Base-by-base conservation (phyloP, 2,888 invertebrate species). In the Proisotoma minuta region DNA sequence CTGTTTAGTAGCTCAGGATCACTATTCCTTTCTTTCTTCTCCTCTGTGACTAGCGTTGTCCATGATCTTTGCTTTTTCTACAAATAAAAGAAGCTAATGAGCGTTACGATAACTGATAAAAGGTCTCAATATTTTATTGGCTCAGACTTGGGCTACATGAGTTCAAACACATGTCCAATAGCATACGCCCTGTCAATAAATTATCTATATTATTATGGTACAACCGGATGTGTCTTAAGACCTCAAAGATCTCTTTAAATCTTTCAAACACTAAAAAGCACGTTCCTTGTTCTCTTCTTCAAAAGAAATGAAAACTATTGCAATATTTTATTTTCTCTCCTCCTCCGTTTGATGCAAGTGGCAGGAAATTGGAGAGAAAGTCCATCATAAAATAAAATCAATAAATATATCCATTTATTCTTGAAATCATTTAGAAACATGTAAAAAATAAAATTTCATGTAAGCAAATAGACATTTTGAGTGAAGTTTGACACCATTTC, bases 111-210 rank as follows among this genome's bases (percentile, higher is more conserved):
- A 52, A 28, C 15, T 52, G 52, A 52, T 52, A 52, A 52, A 52
- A 52, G 28, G 52, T 26, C 52, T 28, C 27, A 52, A 52, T 52
- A 52, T 52, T 52, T 52, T 52, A 52, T 52, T 52, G 52, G 52
- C 52, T 52, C 3, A 28, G 52, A 28, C 52, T 28, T 52, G 23
- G 26, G 27, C 34, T 10, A 34, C 28, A 52, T 52, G 52, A 52
- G 27, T 26, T 26, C 28, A 27, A 52, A 52, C 52, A 52, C 52
- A 52, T 52, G 52, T 52, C 52, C 28, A 18, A 47, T n/a, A 28
- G 52, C 20, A 26, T 28, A 52, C 52, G 27, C 52, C 28, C 15
- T 52, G 52, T n/a, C n/a, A 23, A 52, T 52, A 52, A 52, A 52
- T 52, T 52, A 52, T 52, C 15, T 28, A 47, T 47, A 49, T 49